Evolutionary conservation across 2,888 invertebrate species (phyloP).

Genomic region (Himalopsyche tibetana): DNA sequence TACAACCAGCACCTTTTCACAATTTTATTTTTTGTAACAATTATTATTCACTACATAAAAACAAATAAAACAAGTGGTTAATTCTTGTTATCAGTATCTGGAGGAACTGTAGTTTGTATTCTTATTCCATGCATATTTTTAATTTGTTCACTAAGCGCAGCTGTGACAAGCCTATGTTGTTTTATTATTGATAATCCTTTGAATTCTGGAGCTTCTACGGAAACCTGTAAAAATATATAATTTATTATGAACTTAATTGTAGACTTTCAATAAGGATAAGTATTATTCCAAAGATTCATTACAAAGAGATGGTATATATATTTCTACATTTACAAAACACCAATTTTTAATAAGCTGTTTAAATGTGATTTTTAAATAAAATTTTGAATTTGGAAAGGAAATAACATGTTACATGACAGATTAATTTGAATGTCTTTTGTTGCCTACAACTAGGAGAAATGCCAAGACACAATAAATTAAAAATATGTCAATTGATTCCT

Average conservation of each 20-base stretch:
- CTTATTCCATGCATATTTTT: conserved; percentile 90
- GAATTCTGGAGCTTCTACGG: conserved; percentile 83
- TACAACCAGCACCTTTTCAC: no score
- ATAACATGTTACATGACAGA: neutral
- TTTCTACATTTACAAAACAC: no score
- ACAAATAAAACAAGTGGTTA: neutral
- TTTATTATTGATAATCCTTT: conserved; percentile 83
- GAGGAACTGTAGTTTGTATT: conserved; percentile 81
- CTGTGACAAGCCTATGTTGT: conserved; percentile 85
- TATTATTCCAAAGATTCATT: no score
- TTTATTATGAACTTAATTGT: neutral
- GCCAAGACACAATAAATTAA: neutral
- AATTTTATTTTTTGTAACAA: neutral
- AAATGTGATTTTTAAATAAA: no score
- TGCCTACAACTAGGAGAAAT: neutral
- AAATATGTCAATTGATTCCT: no score
- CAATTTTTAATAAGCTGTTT: no score
- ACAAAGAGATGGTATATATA: no score
- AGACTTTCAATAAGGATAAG: no score
- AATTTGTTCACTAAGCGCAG: conserved; percentile 85
- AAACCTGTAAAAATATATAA: conserved; percentile 70
- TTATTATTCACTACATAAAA: conserved; percentile 24
- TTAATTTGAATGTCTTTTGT: neutral
- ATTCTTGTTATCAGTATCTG: conserved; percentile 34
- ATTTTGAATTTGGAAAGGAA: neutral